Evolutionary conservation across 2,113 vertebrate species (phyloP).

Genomic region (Spea bombifrons): DNA sequence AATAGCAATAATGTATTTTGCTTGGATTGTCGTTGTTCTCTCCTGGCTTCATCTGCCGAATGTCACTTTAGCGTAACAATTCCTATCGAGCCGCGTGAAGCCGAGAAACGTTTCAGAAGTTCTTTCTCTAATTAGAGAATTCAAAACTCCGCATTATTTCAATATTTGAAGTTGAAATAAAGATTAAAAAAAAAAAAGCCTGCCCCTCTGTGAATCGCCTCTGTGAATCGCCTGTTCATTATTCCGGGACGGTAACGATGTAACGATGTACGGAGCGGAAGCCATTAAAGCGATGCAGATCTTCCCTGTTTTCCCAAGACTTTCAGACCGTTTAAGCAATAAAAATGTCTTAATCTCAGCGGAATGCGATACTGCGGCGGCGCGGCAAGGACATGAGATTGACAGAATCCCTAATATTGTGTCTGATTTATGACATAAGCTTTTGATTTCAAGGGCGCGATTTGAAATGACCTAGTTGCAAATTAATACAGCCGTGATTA

Average conservation of each 20-base stretch:
- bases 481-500: slow-evolving; percentile 54
- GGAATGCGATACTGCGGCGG: slow-evolving; percentile 56
- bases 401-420: slow-evolving; percentile 61
- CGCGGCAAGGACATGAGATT: slow-evolving; percentile 60
- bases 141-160: slow-evolving; percentile 46
- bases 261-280: slow-evolving; percentile 60
- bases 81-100: slow-evolving; percentile 30
- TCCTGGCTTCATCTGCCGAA: slow-evolving; percentile 36
- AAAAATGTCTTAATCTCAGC: slow-evolving; percentile 61
- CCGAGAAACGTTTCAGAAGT: slow-evolving; percentile 46
- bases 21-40: neutral
- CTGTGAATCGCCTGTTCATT: slow-evolving; percentile 59
- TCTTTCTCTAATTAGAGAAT: slow-evolving; percentile 48
- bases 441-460: slow-evolving; percentile 66
- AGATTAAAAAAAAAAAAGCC: slow-evolving; percentile 44
- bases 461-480: slow-evolving; percentile 59
- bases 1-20: neutral
- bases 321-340: slow-evolving; percentile 61
- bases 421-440: slow-evolving; percentile 65
- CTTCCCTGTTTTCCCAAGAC: slow-evolving; percentile 55
- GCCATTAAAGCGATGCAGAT: slow-evolving; percentile 59
- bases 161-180: slow-evolving; percentile 51
- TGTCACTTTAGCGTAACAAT: slow-evolving; percentile 45
- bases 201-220: slow-evolving; percentile 34
- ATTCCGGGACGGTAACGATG: slow-evolving; percentile 54